Conservation (phyloP, 2,888 invertebrate species). For the Graphium colonna region DNA sequence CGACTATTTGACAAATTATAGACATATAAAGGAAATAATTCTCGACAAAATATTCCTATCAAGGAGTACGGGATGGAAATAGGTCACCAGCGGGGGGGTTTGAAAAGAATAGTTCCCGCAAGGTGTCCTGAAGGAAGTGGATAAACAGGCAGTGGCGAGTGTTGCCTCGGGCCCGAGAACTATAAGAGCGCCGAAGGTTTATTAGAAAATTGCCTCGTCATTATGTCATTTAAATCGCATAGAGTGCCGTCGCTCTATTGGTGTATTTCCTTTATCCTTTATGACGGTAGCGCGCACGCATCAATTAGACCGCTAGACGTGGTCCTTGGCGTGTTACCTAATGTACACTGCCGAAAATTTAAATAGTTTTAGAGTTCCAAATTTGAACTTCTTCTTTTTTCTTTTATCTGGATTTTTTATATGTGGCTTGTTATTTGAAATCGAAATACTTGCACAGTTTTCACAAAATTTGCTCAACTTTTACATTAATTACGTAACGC, state of each 20-base stretch:
- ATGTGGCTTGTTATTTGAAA: neutral
- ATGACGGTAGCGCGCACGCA: conserved; percentile 70
- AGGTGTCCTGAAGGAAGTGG: conserved; percentile 71
- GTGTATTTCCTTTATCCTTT: conserved; percentile 79
- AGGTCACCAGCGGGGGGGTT: conserved; percentile 25
- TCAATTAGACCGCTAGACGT: conserved; percentile 68
- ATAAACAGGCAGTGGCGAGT: conserved; percentile 69
- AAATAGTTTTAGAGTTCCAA: too few relatives aligned
- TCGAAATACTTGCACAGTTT: too few relatives aligned
- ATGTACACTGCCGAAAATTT: conserved; percentile 23
- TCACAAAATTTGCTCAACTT: too few relatives aligned
- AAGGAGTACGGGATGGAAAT: conserved; percentile 4
- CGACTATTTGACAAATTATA: too few relatives aligned
- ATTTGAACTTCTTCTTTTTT: too few relatives aligned
- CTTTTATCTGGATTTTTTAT: too few relatives aligned
- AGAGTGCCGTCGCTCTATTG: conserved; percentile 77
- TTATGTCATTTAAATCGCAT: conserved; percentile 81
- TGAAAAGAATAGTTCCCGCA: conserved; percentile 38
- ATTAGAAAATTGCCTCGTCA: conserved; percentile 80
- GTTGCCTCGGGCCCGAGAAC: conserved; percentile 63
- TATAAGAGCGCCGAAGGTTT: conserved; percentile 76
- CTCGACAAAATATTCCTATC: too few relatives aligned
- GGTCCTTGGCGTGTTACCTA: conserved; percentile 51
- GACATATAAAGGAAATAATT: neutral
- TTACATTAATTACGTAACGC: too few relatives aligned